Percentiles rank a stretch among this genome's conserved stretches.
These are phyloP conservation scores for Xyrauchen texanus DNA, from an alignment of 2,113 vertebrate genomes.

Conservation along the genomic window DNA sequence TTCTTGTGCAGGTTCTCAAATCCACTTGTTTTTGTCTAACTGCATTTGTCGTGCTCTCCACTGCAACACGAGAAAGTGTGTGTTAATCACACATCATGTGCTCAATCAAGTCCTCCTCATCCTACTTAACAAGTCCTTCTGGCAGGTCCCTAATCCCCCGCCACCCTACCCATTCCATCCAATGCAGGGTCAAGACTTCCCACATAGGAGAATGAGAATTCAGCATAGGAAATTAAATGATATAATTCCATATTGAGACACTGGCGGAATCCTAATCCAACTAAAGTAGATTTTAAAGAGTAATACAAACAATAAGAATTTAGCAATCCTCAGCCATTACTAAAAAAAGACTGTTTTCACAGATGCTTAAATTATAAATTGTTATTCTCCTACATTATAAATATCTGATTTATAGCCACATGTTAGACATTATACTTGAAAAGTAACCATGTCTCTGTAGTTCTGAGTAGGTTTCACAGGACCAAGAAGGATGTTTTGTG, in stretches of 20 bases:
- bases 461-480: slow-evolving; percentile 2
- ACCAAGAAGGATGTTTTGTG: slow-evolving; percentile 1
- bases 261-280: not conserved
- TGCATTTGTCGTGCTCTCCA: not conserved
- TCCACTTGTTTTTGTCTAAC: not conserved
- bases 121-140: too few species aligned
- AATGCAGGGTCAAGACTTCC: too few species aligned
- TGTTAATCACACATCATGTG: too few species aligned
- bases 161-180: too few species aligned
- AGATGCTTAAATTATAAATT: slow-evolving; percentile 7
- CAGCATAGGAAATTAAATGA: too few species aligned
- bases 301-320: not conserved
- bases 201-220: too few species aligned
- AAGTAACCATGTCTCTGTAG: not conserved
- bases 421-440: not conserved
- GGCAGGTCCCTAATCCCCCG: too few species aligned
- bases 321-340: not conserved
- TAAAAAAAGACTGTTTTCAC: not conserved
- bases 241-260: too few species aligned
- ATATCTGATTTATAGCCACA: slow-evolving; percentile 23
- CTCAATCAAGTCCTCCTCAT: too few species aligned
- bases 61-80: too few species aligned
- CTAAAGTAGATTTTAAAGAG: not conserved
- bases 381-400: slow-evolving; percentile 23
- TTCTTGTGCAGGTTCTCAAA: not conserved